phyloP scores from a whole-genome alignment of 2,113 vertebrate species.

The Amphiprion ocellaris region DNA sequence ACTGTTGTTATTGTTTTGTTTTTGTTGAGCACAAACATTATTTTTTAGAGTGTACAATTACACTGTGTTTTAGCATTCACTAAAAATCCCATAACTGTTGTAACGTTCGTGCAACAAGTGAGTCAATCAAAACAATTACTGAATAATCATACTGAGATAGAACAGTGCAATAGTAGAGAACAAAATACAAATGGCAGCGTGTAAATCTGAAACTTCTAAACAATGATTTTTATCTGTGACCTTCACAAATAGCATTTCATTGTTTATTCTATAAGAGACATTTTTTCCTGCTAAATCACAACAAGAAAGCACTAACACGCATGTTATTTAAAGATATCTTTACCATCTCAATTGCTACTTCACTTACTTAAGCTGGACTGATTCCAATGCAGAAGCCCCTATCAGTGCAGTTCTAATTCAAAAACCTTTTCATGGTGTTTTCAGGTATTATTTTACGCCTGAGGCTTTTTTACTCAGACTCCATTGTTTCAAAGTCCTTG shows the following conservation, averaged over 20 bases:
- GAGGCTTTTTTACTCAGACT: not conserved
- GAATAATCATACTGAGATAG: no score
- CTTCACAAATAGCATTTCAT: not conserved
- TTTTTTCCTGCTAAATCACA: not conserved
- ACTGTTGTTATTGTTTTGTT: no score
- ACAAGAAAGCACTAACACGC: not conserved
- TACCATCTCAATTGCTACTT: constrained; percentile 3
- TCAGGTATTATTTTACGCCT: constrained; percentile 31
- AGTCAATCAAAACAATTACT: no score
- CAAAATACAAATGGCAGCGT: no score
- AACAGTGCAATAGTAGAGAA: no score
- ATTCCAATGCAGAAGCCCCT: constrained; percentile 15
- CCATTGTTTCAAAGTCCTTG: constrained; percentile 27
- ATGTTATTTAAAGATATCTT: constrained; percentile 18
- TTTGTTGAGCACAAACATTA: no score
- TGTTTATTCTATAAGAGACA: not conserved
- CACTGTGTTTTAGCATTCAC: no score
- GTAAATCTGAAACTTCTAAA: not conserved
- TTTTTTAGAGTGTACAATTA: no score
- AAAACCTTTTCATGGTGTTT: constrained; percentile 31
- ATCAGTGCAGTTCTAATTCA: constrained; percentile 5
- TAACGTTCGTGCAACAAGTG: no score
- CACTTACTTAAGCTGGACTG: constrained; percentile 26
- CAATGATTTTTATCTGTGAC: not conserved
- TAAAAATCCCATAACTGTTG: no score